Evolutionary conservation across 2,888 invertebrate genomes (phyloP).

Genomic region (Matsumyia berberina): DNA sequence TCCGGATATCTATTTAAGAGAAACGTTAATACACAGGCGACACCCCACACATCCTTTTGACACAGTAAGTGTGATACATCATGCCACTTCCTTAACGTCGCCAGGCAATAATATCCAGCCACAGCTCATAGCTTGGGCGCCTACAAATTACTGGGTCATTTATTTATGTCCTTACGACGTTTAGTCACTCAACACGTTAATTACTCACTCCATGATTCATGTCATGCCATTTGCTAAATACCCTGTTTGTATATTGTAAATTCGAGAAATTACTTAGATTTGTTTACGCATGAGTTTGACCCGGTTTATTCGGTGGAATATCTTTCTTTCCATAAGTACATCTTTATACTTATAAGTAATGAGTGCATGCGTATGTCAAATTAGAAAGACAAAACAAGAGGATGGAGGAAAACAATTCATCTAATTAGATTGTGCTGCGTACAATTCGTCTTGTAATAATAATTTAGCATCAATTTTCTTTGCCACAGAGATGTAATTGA

Average conservation of each 20-base stretch:
- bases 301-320: neutral
- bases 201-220: slow-evolving; percentile 19
- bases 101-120: neutral
- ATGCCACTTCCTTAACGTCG: neutral
- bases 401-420: slow-evolving; percentile 9
- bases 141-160: slow-evolving; percentile 33
- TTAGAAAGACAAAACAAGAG: neutral
- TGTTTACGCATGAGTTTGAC: slow-evolving; percentile 8
- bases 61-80: neutral
- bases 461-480: slow-evolving; percentile 24
- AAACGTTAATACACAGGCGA: neutral
- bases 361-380: neutral
- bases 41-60: too few relatives aligned
- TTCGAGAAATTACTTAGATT: slow-evolving; percentile 13
- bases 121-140: slow-evolving; percentile 21
- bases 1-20: neutral
- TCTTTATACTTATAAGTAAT: neutral
- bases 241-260: slow-evolving; percentile 1
- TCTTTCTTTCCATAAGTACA: slow-evolving; percentile 1
- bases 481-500: neutral
- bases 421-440: slow-evolving; percentile 21
- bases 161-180: slow-evolving; percentile 7
- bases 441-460: slow-evolving; percentile 12
- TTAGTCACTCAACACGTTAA: slow-evolving; percentile 14
- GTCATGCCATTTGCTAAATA: slow-evolving; percentile 21